phyloP scores from a whole-genome alignment of 2,113 vertebrate genomes.

The Oncorhynchus masou region DNA sequence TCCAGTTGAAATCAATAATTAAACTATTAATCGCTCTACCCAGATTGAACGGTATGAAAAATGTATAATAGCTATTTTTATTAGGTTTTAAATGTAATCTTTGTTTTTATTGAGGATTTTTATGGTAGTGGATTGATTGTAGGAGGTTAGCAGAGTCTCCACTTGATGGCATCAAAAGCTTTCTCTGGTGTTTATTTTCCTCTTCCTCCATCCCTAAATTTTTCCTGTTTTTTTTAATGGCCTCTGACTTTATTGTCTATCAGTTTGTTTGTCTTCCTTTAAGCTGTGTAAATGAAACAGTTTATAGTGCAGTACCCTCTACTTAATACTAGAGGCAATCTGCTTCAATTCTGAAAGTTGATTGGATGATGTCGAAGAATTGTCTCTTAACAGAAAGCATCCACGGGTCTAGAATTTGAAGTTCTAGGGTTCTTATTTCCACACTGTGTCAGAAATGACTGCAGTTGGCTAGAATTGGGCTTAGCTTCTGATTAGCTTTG shows the following conservation, averaged over 20 bases:
- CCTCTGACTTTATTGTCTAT: no score
- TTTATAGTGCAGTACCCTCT: no score
- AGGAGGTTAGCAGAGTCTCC: constrained; percentile 72
- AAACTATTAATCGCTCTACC: constrained; percentile 59
- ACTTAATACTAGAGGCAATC: no score
- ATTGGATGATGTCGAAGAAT: not conserved
- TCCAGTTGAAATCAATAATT: constrained; percentile 76
- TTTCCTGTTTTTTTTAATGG: constrained; percentile 27
- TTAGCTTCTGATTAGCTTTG: not conserved
- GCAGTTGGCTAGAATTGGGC: not conserved
- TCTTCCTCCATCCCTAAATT: constrained; percentile 41
- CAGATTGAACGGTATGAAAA: constrained; percentile 44
- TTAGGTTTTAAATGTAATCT: constrained; percentile 77
- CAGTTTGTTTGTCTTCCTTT: no score
- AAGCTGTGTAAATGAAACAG: no score
- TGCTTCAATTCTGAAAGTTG: not conserved
- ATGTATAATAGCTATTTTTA: constrained; percentile 29
- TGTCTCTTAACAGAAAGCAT: no score
- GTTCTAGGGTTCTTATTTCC: no score
- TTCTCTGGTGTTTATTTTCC: constrained; percentile 33
- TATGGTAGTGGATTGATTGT: constrained; percentile 68
- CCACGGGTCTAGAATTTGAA: no score
- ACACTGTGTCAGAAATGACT: not conserved
- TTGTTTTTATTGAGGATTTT: constrained; percentile 56
- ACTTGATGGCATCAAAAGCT: constrained; percentile 68